phyloP scores from a whole-genome alignment of 2,113 vertebrate species.

The Dolichallabes microphthalmus region DNA sequence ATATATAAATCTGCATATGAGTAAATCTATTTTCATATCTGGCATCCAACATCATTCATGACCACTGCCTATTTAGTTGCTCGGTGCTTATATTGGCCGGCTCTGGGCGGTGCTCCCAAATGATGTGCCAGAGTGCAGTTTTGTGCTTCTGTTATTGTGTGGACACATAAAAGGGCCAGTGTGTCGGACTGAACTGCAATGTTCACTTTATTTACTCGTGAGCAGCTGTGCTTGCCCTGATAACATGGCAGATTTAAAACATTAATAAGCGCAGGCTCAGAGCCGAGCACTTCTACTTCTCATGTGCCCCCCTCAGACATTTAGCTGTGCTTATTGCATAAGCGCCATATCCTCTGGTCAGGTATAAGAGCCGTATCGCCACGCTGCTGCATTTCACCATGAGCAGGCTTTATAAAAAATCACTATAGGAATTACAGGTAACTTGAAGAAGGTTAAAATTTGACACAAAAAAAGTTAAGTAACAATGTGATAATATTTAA shows the following conservation, averaged over 20 bases:
- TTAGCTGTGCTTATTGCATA: constrained; percentile 22
- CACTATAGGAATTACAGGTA: not conserved
- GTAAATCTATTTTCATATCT: constrained; percentile 41
- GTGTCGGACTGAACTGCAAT: constrained; percentile 44
- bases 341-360: constrained; percentile 32
- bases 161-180: constrained; percentile 48
- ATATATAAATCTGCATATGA: constrained; percentile 32
- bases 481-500: not conserved
- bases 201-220: constrained; percentile 49
- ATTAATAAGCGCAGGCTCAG: constrained; percentile 49
- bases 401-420: constrained; percentile 14
- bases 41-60: constrained; percentile 16
- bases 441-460: not conserved
- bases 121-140: constrained; percentile 29
- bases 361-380: constrained; percentile 21
- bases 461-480: not conserved
- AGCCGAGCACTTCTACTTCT: constrained; percentile 18
- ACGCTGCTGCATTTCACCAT: constrained; percentile 20
- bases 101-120: constrained; percentile 23
- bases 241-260: constrained; percentile 51
- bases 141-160: constrained; percentile 32
- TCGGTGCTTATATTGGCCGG: not conserved
- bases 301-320: constrained; percentile 3
- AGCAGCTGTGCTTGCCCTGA: constrained; percentile 55
- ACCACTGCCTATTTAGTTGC: not conserved